Percentiles rank a stretch among this genome's conserved stretches.
Evolutionary conservation across 2,888 invertebrate genomes (phyloP).

Genomic region (Euplexia lucipara): DNA sequence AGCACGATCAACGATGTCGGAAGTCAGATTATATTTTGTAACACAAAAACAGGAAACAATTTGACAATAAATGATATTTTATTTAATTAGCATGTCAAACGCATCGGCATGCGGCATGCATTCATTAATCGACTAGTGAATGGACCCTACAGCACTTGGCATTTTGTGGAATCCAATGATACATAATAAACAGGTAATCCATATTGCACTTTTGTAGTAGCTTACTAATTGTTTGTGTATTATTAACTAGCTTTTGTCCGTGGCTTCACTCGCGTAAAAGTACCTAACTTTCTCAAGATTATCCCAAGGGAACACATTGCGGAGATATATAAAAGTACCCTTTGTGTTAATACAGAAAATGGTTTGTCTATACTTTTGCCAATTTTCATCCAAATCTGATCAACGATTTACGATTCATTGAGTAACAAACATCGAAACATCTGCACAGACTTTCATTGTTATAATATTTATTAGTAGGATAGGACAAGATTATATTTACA

Average conservation of each 20-base stretch:
- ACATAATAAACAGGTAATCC: conserved; percentile 34
- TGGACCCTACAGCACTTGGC: conserved; percentile 47
- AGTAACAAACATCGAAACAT: no score
- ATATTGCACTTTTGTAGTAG: conserved; percentile 3
- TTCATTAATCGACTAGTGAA: conserved; percentile 66
- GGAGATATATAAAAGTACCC: no score
- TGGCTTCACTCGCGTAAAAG: no score
- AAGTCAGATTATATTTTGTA: conserved; percentile 64
- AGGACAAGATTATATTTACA: no score
- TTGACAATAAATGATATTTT: conserved; percentile 69
- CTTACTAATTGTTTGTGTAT: conserved; percentile 25
- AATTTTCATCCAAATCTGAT: no score
- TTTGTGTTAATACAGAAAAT: no score
- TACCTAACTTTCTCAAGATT: no score
- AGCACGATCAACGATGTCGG: conserved; percentile 54
- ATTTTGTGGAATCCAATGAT: conserved; percentile 38
- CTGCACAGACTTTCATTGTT: no score
- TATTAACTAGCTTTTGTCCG: no score
- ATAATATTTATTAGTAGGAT: conserved; percentile 1
- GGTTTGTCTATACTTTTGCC: no score
- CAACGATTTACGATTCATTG: no score
- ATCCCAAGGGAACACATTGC: no score
- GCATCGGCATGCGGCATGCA: conserved; percentile 68
- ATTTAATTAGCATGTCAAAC: conserved; percentile 71
- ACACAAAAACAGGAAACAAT: conserved; percentile 74